Percentiles rank a stretch among this genome's conserved stretches.
phyloP scores from a whole-genome alignment of 2,888 invertebrate genomes.

The Tiphia femorata region DNA sequence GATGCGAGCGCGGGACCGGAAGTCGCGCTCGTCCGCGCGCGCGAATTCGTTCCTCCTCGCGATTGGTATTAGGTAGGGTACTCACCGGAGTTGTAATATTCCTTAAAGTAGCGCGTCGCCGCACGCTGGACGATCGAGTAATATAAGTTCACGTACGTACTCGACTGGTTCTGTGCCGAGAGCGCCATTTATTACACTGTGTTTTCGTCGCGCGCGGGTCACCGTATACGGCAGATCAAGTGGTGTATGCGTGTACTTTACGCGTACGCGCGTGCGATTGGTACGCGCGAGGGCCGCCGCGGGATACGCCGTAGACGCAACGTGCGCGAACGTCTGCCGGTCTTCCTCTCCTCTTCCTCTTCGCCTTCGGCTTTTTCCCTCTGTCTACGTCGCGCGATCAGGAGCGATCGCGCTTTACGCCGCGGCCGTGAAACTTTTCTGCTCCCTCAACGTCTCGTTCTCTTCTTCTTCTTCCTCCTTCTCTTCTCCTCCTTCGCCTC shows the following conservation, averaged over 20 bases:
- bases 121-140: slow-evolving; percentile 79
- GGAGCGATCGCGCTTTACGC: slow-evolving; percentile 20
- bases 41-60: background rate
- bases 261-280: slow-evolving; percentile 20
- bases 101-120: slow-evolving; percentile 77
- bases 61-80: slow-evolving; percentile 13
- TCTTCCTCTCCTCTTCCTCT: slow-evolving; percentile 10
- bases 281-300: slow-evolving; percentile 19
- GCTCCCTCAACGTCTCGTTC: background rate
- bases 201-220: slow-evolving; percentile 45
- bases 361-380: slow-evolving; percentile 21
- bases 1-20: background rate
- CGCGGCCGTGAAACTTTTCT: slow-evolving; percentile 31
- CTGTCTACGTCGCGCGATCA: slow-evolving; percentile 14
- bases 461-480: background rate
- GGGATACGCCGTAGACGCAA: slow-evolving; percentile 20
- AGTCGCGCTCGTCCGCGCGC: background rate
- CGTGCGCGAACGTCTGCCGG: slow-evolving; percentile 27
- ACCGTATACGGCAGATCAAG: too few species aligned
- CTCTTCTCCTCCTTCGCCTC: background rate
- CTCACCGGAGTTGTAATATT: slow-evolving; percentile 76
- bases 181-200: slow-evolving; percentile 68
- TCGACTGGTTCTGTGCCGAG: slow-evolving; percentile 70
- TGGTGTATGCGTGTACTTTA: slow-evolving; percentile 11
- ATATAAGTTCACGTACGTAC: slow-evolving; percentile 78